Evolutionary conservation across 2,888 invertebrate species (phyloP), one percentile per base, ranked within the genome.

Genomic region (Hedychridium roseum): DNA sequence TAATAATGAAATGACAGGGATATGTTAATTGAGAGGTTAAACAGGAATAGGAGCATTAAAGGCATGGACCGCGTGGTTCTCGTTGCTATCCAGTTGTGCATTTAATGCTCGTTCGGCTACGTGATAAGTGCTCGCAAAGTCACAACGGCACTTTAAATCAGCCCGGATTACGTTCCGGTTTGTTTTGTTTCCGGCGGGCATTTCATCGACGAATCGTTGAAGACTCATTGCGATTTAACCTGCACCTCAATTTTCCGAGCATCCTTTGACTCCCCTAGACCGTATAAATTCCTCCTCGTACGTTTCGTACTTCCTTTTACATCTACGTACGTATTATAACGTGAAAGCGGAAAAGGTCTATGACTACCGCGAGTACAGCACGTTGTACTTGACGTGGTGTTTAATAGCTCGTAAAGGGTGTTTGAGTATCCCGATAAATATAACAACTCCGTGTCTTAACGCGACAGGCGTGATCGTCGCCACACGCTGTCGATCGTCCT

Each of bases 401-500:
- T 78, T 77, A 76, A 76, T 76, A 78, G 76, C 74, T 72, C 77
- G 67, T 78, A 76, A 77, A 77, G 63, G 55, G 60, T 62, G 68
- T 70, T 78, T 74, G 69, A 78, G 75, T 77, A 66, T 74, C 74
- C 65, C 74, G 75, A 76, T 77, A 77, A 77, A 78, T 77, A 77
- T 76, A 77, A 76, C 75, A 71, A 76, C 71, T 74, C 70, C 49
- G 52, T 49, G 48, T 68, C 68, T 68, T 64, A 60, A 63, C 50
- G 60, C 48, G 50, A 49, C 50, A 37, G 55, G 50, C 55, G 54
- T 62, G 57, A 66, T 65, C 62, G 53, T 39, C 49, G 54, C 32
- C 36, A 34, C 43, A 32, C 30, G 46, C 40, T 27, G 18, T 37
- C n/a, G n/a, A n/a, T n/a, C n/a, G n/a, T n/a, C n/a, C n/a, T n/a